phyloP scores from a whole-genome alignment of 2,888 invertebrate genomes.

The Ditula angustiorana region DNA sequence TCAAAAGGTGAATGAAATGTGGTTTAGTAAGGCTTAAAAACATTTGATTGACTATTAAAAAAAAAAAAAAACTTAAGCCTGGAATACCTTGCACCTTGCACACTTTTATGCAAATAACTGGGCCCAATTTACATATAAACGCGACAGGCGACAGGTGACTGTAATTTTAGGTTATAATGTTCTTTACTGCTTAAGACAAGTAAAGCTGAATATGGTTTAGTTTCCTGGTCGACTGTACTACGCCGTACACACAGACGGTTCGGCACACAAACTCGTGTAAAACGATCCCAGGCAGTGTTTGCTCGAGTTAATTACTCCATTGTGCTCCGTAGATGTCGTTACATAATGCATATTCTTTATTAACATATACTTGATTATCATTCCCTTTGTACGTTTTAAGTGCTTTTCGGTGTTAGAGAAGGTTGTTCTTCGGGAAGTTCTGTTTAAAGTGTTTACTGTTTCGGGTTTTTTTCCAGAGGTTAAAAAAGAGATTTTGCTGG shows the following conservation, averaged over 20 bases:
- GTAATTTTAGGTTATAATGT: too few species aligned
- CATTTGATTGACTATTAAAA: not conserved
- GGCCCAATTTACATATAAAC: too few species aligned
- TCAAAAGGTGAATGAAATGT: not conserved
- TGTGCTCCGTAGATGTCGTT: conserved; percentile 48
- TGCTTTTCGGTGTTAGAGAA: conserved; percentile 22
- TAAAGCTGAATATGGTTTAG: too few species aligned
- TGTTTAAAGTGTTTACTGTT: too few species aligned
- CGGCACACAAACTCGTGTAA: not conserved
- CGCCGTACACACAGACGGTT: not conserved
- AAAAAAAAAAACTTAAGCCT: too few species aligned
- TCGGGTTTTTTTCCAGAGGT: too few species aligned
- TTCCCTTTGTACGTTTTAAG: conserved; percentile 32
- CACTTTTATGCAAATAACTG: too few species aligned
- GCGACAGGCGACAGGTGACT: too few species aligned
- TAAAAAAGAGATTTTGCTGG: too few species aligned
- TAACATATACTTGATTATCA: conserved; percentile 36
- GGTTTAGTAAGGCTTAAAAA: not conserved
- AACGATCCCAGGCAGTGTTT: conserved; percentile 52
- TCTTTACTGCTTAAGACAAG: too few species aligned
- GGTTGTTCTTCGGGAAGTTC: not conserved
- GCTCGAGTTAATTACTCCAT: conserved; percentile 62
- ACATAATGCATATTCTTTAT: conserved; percentile 40
- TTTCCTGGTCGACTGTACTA: not conserved
- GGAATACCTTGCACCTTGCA: too few species aligned